phyloP scores from a whole-genome alignment of 2,888 invertebrate species.

The Noctua janthe region DNA sequence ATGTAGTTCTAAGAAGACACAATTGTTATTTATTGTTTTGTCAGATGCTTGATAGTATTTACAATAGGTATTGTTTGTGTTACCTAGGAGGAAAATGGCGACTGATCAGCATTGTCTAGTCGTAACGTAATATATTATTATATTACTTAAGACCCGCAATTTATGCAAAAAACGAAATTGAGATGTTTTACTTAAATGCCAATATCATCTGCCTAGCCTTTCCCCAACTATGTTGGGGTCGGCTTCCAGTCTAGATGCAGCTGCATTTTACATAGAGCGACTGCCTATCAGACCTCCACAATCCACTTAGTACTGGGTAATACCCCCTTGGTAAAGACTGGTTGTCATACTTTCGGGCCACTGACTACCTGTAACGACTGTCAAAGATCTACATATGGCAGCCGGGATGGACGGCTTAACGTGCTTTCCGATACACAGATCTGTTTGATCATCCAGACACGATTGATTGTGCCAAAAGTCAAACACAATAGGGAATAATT shows the following conservation, averaged over 20 bases:
- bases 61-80: background rate
- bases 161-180: background rate
- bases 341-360: too few species aligned
- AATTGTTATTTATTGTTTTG: slow-evolving; percentile 25
- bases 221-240: too few species aligned
- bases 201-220: too few species aligned
- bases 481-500: slow-evolving; percentile 29
- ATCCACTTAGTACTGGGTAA: too few species aligned
- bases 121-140: background rate
- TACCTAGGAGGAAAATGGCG: background rate
- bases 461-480: slow-evolving; percentile 17
- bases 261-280: too few species aligned
- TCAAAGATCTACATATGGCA: too few species aligned
- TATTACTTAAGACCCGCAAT: background rate
- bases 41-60: background rate
- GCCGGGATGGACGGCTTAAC: too few species aligned
- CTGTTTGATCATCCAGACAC: slow-evolving; percentile 36
- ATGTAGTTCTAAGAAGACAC: background rate
- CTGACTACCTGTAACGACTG: too few species aligned
- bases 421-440: slow-evolving; percentile 20
- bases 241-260: too few species aligned
- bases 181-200: background rate
- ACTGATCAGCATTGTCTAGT: background rate
- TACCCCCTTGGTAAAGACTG: too few species aligned
- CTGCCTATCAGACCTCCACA: too few species aligned